Percentiles rank a stretch among this genome's conserved stretches.
Evolutionary conservation across 2,113 vertebrate species (phyloP).

Genomic region (Oceanodroma tethys): DNA sequence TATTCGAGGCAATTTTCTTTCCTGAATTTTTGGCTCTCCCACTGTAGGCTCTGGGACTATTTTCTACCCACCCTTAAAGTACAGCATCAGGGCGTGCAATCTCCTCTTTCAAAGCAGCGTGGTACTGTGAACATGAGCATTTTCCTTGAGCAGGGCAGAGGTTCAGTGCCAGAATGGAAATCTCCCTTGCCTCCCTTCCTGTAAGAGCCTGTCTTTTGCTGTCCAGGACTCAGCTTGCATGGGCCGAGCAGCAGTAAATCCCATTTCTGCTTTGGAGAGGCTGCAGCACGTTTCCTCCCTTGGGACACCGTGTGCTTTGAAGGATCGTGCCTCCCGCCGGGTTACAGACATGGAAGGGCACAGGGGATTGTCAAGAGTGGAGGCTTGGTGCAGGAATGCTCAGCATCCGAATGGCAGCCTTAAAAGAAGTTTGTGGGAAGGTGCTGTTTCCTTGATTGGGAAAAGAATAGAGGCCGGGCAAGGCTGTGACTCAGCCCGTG

Average conservation of each 20-base stretch:
- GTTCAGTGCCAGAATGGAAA: not conserved
- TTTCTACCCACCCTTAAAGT: not conserved
- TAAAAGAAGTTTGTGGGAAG: not conserved
- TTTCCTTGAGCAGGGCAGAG: not conserved
- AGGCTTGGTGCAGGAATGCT: not conserved
- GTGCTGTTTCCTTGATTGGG: conserved; percentile 45
- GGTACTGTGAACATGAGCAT: not conserved
- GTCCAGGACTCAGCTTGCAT: not conserved
- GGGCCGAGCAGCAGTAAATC: not conserved
- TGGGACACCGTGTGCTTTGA: not conserved
- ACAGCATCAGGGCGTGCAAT: not conserved
- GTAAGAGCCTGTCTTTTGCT: not conserved
- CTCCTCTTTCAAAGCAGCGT: not conserved
- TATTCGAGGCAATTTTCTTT: not conserved
- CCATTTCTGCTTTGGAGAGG: not conserved
- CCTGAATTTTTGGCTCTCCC: not conserved
- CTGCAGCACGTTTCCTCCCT: not conserved
- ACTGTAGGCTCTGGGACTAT: not conserved
- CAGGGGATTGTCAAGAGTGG: not conserved
- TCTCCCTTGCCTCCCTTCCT: not conserved
- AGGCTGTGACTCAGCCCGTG: not conserved
- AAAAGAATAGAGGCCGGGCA: not conserved
- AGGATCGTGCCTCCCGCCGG: not conserved
- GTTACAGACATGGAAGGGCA: not conserved
- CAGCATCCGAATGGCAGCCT: not conserved